Conservation (phyloP, 1,140 invertebrate genomes). For the Zaprionus capensis region DNA sequence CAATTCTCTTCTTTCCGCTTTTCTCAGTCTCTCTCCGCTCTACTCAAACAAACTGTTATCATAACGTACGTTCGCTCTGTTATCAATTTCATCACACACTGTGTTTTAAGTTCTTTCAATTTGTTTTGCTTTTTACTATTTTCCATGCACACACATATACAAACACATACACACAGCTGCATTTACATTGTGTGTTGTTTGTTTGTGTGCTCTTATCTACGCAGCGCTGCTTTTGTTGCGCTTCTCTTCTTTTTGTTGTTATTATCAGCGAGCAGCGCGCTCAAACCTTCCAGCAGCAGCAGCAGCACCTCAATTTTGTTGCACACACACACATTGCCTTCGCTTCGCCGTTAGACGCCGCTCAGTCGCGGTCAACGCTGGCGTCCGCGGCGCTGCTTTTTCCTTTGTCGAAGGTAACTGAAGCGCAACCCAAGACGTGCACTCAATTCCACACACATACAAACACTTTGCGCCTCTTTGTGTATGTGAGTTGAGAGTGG, state of each 20-base stretch:
- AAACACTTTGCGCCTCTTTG: slow-evolving; percentile 28
- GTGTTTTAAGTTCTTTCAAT: slow-evolving; percentile 22
- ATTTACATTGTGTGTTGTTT: slow-evolving; percentile 10
- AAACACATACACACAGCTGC: background rate
- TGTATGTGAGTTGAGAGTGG: slow-evolving; percentile 12
- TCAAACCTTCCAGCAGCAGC: slow-evolving; percentile 34
- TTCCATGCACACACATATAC: slow-evolving; percentile 26
- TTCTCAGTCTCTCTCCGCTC: slow-evolving; percentile 5
- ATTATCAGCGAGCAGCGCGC: slow-evolving; percentile 54
- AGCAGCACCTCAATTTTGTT: slow-evolving; percentile 19
- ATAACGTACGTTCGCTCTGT: slow-evolving; percentile 25
- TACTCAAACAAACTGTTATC: slow-evolving; percentile 53
- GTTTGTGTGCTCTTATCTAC: slow-evolving; percentile 62
- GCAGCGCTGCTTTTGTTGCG: slow-evolving; percentile 61
- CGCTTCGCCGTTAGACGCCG: slow-evolving; percentile 26
- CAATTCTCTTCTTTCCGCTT: slow-evolving; percentile 4
- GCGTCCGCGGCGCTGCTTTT: slow-evolving; percentile 38
- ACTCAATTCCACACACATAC: slow-evolving; percentile 41
- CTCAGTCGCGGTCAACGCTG: slow-evolving; percentile 31
- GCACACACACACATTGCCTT: slow-evolving; percentile 21
- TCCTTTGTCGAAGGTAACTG: slow-evolving; percentile 74
- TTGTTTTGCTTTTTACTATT: slow-evolving; percentile 44
- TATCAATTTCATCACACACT: slow-evolving; percentile 56
- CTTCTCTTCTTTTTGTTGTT: slow-evolving; percentile 49
- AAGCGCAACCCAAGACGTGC: slow-evolving; percentile 64